Conservation (phyloP, 2,113 vertebrate genomes). For the Clinocottus analis region DNA sequence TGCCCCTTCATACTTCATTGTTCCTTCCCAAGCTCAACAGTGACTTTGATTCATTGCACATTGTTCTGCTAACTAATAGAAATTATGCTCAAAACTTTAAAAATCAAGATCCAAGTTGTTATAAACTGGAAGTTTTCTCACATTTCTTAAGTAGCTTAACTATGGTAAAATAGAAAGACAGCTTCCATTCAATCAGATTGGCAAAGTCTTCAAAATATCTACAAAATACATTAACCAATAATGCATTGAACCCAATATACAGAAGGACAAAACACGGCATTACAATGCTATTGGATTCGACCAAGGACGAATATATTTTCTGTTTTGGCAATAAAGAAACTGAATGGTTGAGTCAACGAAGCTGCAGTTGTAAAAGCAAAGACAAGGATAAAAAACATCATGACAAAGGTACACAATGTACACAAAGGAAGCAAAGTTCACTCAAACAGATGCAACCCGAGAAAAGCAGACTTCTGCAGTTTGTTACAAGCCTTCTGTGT, state of each 20-base stretch:
- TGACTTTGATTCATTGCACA: background rate
- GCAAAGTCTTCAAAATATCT: background rate
- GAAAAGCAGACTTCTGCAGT: slow-evolving; percentile 50
- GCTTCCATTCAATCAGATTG: background rate
- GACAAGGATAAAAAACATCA: slow-evolving; percentile 21
- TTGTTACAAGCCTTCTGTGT: slow-evolving; percentile 42
- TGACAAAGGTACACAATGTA: slow-evolving; percentile 44
- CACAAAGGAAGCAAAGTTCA: slow-evolving; percentile 35
- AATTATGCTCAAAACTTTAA: background rate
- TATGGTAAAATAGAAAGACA: background rate
- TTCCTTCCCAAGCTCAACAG: background rate
- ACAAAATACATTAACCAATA: background rate
- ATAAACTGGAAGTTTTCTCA: background rate
- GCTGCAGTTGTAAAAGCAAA: slow-evolving; percentile 14
- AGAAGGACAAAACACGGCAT: background rate
- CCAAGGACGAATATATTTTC: background rate
- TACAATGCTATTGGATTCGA: slow-evolving; percentile 11
- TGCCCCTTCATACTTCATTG: background rate
- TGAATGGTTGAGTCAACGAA: slow-evolving; percentile 12
- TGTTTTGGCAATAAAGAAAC: slow-evolving; percentile 13
- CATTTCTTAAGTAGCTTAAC: background rate
- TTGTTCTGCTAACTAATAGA: background rate
- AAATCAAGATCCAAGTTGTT: background rate
- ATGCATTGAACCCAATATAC: too few relatives aligned
- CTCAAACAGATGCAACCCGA: slow-evolving; percentile 30